Conservation (phyloP, 2,888 invertebrate genomes). For the Eristalis intricaria region DNA sequence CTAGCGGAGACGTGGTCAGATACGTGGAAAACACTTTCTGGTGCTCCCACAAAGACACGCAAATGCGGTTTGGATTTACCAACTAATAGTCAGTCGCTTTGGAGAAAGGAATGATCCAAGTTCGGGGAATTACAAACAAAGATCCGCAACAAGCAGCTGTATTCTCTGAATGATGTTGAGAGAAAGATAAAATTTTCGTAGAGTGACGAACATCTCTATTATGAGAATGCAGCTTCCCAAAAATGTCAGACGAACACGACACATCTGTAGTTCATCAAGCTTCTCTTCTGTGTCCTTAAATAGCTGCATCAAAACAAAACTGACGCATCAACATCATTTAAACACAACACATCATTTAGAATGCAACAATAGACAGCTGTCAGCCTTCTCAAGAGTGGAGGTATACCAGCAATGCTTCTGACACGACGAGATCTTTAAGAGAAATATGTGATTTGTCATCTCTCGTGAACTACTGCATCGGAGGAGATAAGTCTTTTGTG, state of each 20-base stretch:
- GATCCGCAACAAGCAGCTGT: no score
- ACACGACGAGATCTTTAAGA: not conserved
- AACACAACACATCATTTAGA: not conserved
- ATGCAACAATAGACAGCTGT: not conserved
- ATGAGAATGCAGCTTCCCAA: not conserved
- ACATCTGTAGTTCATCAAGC: not conserved
- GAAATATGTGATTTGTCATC: not conserved
- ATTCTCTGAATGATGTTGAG: no score
- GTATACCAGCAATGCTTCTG: not conserved
- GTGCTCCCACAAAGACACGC: no score
- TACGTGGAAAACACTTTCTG: no score
- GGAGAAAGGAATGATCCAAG: no score
- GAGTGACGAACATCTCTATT: not conserved
- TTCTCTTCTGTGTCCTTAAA: not conserved
- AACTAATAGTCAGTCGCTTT: no score
- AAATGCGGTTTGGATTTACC: no score
- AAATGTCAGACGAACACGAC: not conserved
- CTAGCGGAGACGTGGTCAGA: no score
- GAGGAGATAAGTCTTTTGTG: not conserved
- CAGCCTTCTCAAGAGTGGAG: not conserved
- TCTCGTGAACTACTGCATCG: not conserved
- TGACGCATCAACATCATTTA: not conserved
- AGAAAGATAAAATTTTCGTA: no score
- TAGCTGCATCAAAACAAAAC: not conserved
- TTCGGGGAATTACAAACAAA: no score